Evolutionary conservation across 2,888 invertebrate species (phyloP).

Genomic region (Conus canariensis): DNA sequence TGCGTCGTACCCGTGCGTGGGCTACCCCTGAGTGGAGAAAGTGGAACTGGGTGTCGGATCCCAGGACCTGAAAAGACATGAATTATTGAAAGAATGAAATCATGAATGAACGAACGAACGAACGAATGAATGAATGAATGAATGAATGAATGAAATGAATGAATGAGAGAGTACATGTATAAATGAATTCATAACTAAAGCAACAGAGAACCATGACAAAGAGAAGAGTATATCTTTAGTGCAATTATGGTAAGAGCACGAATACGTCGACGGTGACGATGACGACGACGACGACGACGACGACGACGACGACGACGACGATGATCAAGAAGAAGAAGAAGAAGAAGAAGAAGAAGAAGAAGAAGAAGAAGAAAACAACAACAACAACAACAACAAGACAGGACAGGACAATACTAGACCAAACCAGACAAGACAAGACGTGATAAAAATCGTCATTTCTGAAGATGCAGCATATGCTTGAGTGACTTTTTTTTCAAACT

Average conservation of each 20-base stretch:
- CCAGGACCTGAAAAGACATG: constrained; percentile 86
- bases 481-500: no score
- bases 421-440: no score
- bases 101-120: background rate
- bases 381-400: no score
- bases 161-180: no score
- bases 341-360: background rate
- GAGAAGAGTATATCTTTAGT: no score
- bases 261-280: background rate
- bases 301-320: background rate
- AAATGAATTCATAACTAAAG: background rate
- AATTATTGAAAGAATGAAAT: constrained; percentile 28
- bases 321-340: background rate
- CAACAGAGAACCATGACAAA: background rate
- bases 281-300: background rate
- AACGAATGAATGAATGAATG: background rate
- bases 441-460: no score
- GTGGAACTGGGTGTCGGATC: constrained; percentile 94
- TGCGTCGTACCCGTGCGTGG: constrained; percentile 91
- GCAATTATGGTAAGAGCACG: background rate
- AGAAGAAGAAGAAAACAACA: background rate
- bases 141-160: background rate
- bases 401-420: no score
- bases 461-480: no score
- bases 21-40: constrained; percentile 95